Base-by-base conservation (phyloP, 2,797 vertebrate genomes). In the Holocentrus rufus region DNA sequence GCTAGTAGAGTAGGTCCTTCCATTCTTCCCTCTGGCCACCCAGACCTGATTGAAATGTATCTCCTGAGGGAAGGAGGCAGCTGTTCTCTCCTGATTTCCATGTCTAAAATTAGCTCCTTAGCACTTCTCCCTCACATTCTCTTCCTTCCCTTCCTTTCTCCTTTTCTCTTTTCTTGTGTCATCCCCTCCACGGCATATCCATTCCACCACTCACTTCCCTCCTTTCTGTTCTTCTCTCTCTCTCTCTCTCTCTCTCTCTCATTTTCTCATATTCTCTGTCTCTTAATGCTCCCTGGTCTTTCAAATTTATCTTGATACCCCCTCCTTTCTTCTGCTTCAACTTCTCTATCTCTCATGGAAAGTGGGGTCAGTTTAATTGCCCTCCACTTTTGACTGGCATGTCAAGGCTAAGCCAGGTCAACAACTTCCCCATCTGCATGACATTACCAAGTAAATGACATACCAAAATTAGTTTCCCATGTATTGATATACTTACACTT, bases 11-110 rank as follows among this genome's bases (percentile, higher is more conserved):
- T 84, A 83, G 85, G 84, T 82, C 86, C 90, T 87, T 87, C 76
- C 64, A 67, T 82, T 82, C 84, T 85, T 86, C 87, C 91, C 74
- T 69, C 83, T 84, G 90, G 90, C 90, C 91, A 92, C 82, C 85
- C 86, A 86, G 77, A 87, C 89, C 92, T 93, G 91, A 93, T 91
- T 93, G 92, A 93, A 91, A 93, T 86, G 85, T 78, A 85, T 89
- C 90, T 93, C 93, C 87, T 86, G 82, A 84, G 91, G 91, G 87
- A 91, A 88, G 81, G 65, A 88, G 88, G 89, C 91, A 92, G 90
- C 91, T 91, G 89, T 90, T 90, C 89, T 92, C 88, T 81, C 78
- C 89, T 92, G 89, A 90, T 92, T 91, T 91, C 89, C 85, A 90
- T 91, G 89, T 88, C 90, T 91, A 92, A 91, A 91, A 92, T 90